phyloP scores from a whole-genome alignment of 1,140 invertebrate genomes.

The Arion vulgaris region DNA sequence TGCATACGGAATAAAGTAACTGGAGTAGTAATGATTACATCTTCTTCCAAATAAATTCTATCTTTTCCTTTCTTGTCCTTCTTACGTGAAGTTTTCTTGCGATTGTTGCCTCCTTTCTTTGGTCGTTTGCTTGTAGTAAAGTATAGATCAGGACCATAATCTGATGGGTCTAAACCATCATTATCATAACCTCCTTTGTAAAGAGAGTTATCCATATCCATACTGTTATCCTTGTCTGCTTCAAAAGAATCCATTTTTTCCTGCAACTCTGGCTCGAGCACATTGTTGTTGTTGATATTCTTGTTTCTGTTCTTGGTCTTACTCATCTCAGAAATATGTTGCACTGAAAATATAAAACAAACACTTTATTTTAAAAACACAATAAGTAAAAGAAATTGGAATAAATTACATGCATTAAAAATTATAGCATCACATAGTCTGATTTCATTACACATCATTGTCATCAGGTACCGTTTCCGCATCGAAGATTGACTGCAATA shows the following conservation, averaged over 20 bases:
- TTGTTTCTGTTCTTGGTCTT: not conserved
- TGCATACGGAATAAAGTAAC: not conserved
- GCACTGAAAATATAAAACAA: not conserved
- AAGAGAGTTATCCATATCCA: not conserved
- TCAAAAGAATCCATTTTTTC: not conserved
- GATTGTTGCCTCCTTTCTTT: constrained; percentile 1
- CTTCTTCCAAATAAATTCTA: not conserved
- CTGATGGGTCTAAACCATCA: not conserved
- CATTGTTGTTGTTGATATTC: not conserved
- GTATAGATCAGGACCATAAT: constrained; percentile 21
- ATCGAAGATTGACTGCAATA: too few species aligned
- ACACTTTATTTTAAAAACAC: not conserved
- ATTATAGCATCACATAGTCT: too few species aligned
- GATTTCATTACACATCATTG: too few species aligned
- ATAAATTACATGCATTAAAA: too few species aligned
- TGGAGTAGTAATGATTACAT: not conserved
- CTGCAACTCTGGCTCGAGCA: not conserved
- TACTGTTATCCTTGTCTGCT: not conserved
- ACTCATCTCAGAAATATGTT: not conserved
- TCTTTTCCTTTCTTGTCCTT: not conserved
- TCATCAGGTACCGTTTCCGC: too few species aligned
- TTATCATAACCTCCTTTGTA: not conserved
- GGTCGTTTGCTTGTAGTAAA: constrained; percentile 32
- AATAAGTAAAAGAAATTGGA: too few species aligned
- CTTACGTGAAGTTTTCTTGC: not conserved